Evolutionary conservation across 1,140 invertebrate genomes (phyloP).

Genomic region (Condylostylus longicornis): DNA sequence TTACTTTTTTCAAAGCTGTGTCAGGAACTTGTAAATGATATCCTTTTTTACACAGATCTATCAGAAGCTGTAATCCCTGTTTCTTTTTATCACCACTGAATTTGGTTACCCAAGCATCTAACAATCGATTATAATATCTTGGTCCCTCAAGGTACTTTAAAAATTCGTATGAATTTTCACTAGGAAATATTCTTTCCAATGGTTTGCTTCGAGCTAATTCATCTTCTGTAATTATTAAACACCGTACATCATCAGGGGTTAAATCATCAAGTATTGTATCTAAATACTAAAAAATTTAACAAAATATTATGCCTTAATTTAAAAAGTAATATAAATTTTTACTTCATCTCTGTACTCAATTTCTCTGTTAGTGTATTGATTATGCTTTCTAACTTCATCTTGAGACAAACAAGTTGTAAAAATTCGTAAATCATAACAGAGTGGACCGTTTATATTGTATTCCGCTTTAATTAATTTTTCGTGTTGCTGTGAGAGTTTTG

Average conservation of each 20-base stretch:
- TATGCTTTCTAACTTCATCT: constrained; percentile 49
- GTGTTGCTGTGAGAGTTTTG: constrained; percentile 33
- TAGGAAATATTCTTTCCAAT: constrained; percentile 82
- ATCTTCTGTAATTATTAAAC: constrained; percentile 79
- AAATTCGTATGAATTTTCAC: constrained; percentile 56
- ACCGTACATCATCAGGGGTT: constrained; percentile 78
- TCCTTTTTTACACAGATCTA: constrained; percentile 51
- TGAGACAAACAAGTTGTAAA: constrained; percentile 48
- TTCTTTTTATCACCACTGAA: constrained; percentile 47
- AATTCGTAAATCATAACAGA: constrained; percentile 48
- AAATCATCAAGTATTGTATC: constrained; percentile 59
- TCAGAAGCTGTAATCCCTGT: constrained; percentile 47
- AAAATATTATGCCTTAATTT: not conserved
- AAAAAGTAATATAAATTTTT: not conserved
- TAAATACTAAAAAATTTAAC: constrained; percentile 40
- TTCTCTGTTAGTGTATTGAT: constrained; percentile 39
- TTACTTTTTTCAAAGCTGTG: constrained; percentile 27
- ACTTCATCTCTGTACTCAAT: constrained; percentile 47
- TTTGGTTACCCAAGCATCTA: constrained; percentile 81
- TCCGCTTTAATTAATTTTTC: constrained; percentile 33
- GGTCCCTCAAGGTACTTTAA: constrained; percentile 68
- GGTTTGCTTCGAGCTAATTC: constrained; percentile 55
- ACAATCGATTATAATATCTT: constrained; percentile 83
- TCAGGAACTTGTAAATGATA: constrained; percentile 52
- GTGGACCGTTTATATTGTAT: constrained; percentile 34